Base-by-base conservation (phyloP, 1,140 invertebrate genomes). In the Euschistus heros region DNA sequence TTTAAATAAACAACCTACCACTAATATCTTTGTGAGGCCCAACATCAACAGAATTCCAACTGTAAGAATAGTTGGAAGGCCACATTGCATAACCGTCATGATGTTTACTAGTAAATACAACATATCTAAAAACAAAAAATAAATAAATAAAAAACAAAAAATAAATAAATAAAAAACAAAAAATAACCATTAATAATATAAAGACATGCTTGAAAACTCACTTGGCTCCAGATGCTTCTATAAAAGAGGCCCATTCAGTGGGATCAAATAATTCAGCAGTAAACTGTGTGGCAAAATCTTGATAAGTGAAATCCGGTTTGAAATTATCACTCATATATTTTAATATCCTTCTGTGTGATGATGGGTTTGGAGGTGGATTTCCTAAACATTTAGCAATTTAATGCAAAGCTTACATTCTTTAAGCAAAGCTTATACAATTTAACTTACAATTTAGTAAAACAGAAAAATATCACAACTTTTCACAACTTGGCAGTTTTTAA, bases 101-200 rank as follows among this genome's bases (percentile, higher is more conserved):
- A 80, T 97, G 94, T 78, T 97, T 97, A 70, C 86, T 91, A 2
- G 92, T 96, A 2, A 97, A 72, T 2, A 97, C 89, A 8, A 96
- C 81, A 73, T 96, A 92, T 74, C 87, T 90, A 67, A 33, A 22
- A 17, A 2, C 5, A 37, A n/a, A 37, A 57, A 62, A 60, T 24
- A 30, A 57, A 52, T 26, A 66, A 1, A 20, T 47, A 10, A 44
- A 44, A 44, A 44, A 44, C 7, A 44, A 44, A 10, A 10, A 7
- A 44, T 44, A 5, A n/a, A 17, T 5, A 47, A n/a, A 15, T 47
- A 15, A 4, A 20, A 22, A 50, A 20, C 2, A 18, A 6, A 20
- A 50, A 14, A 5, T 50, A n/a, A 50, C n/a, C 22, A 13, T 2
- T 50, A 10, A 18, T 50, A 20, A n/a, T 4, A 20, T 22, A 20